These are phyloP conservation scores for Speoplatyrhinus poulsoni DNA, from an alignment of 2,113 vertebrate genomes.

Conservation along the genomic window DNA sequence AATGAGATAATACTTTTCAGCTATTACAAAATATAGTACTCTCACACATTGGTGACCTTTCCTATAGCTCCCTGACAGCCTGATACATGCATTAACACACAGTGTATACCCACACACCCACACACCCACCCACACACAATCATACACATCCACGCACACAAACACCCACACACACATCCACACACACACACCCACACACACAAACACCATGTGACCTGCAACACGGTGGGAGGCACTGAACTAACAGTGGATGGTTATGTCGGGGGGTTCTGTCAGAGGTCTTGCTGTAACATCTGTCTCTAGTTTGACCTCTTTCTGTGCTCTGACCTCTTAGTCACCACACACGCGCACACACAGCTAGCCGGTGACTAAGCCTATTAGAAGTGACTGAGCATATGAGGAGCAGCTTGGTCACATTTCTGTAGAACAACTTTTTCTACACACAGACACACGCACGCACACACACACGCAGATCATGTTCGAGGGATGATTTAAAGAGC, in stretches of 20 bases:
- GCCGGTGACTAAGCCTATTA: conserved; percentile 31
- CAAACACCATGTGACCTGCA: conserved; percentile 4
- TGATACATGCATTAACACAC: neutral
- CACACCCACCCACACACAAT: neutral
- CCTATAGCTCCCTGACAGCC: neutral
- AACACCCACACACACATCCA: neutral
- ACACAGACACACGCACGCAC: neutral
- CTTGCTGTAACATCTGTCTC: conserved; percentile 57
- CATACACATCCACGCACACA: too few species aligned
- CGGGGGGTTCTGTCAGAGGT: conserved; percentile 46
- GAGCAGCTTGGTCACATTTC: conserved; percentile 5
- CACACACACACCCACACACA: neutral
- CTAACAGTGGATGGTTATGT: conserved; percentile 39
- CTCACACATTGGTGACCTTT: too few species aligned
- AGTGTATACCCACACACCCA: neutral
- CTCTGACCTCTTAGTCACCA: conserved; percentile 29
- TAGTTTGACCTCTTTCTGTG: conserved; percentile 49
- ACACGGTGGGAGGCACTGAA: neutral
- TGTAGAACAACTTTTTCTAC: conserved; percentile 3
- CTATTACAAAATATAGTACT: too few species aligned
- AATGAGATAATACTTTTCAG: too few species aligned
- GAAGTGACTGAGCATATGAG: conserved; percentile 31
- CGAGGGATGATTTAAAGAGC: conserved; percentile 60
- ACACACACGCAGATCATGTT: neutral
- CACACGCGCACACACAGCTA: conserved; percentile 1